These are phyloP conservation scores for Ophion ventricosus DNA, from an alignment of 2,888 invertebrate species.

Conservation along the genomic window DNA sequence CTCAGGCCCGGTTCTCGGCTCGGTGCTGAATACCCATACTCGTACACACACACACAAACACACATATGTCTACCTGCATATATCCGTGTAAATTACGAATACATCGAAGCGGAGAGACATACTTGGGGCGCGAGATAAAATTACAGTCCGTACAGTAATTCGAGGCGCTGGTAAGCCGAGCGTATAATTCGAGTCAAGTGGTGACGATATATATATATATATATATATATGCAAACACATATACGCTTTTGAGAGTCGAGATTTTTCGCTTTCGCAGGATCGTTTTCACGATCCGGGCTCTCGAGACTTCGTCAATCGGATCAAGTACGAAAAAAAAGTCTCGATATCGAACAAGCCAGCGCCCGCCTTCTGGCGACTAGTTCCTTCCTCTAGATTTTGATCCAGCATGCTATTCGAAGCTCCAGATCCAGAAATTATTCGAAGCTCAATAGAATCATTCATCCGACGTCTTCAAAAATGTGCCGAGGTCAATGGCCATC, in stretches of 20 bases:
- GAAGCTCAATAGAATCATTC: too few relatives aligned
- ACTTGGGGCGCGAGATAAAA: slow-evolving; percentile 71
- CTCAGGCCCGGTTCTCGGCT: slow-evolving; percentile 46
- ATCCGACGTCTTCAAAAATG: too few relatives aligned
- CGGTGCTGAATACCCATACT: slow-evolving; percentile 38
- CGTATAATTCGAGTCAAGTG: slow-evolving; percentile 75
- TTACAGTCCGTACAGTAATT: slow-evolving; percentile 73
- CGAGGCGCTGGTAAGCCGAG: slow-evolving; percentile 74
- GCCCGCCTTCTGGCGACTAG: neutral
- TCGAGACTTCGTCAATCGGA: slow-evolving; percentile 5
- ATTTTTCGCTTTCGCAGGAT: slow-evolving; percentile 56
- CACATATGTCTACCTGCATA: neutral
- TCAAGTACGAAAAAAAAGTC: neutral
- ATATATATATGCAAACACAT: neutral
- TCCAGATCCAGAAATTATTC: too few relatives aligned
- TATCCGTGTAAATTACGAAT: neutral
- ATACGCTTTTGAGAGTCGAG: slow-evolving; percentile 20
- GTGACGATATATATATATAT: slow-evolving; percentile 18
- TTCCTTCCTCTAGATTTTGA: too few relatives aligned
- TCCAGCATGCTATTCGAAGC: too few relatives aligned
- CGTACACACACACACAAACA: too few relatives aligned
- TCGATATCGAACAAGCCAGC: neutral
- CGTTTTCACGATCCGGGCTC: slow-evolving; percentile 20
- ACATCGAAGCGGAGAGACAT: slow-evolving; percentile 28
- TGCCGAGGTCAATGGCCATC: too few relatives aligned